Base-by-base conservation (phyloP, 2,797 vertebrate species). In the Cynopterus sphinx region DNA sequence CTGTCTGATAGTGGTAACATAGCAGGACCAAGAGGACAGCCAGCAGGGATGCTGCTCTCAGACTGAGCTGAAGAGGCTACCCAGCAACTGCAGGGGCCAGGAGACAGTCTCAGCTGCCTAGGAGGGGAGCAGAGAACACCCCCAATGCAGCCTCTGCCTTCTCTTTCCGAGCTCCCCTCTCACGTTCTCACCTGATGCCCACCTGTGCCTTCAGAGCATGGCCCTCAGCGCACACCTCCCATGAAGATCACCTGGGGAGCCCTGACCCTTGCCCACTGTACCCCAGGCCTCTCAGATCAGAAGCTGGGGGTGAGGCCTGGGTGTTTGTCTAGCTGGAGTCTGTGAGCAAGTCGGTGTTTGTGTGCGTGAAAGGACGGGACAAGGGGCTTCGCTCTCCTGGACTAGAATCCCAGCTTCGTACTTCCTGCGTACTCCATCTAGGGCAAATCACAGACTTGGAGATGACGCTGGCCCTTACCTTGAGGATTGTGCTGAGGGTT, bases 41-140 rank as follows among this genome's bases (percentile, higher is more conserved):
- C 24, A 6, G 26, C 7, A 0, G 6, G 26, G 5, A 0, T 0
- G 31, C 55, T 49, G 77, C 63, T n/a, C 13, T 17, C 3, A 4
- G 86, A 21, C 79, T 21, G 75, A 77, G 51, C 53, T 61, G 46
- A 49, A 21, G 77, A 33, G 21, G 51, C n/a, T 0, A 0, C 75
- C 46, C 4, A 7, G 21, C 9, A 24, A 33, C 17, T 13, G 17
- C 49, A 61, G 73, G 55, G 36, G 26, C 36, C 75, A 19, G 36
- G 43, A 5, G 28, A 6, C 67, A 51, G 28, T 3, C 57, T n/a
- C 1, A 0, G 39, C 24, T 31, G 16, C 31, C 6, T 3, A 0
- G 19, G 33, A 61, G 73, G 53, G 53, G 16, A 63, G 73, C 43
- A 36, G 49, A 33, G 26, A 22, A 8, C 0, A 7, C 13, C n/a